Conservation (phyloP, 2,113 vertebrate genomes). For the Phrynosoma platyrhinos region DNA sequence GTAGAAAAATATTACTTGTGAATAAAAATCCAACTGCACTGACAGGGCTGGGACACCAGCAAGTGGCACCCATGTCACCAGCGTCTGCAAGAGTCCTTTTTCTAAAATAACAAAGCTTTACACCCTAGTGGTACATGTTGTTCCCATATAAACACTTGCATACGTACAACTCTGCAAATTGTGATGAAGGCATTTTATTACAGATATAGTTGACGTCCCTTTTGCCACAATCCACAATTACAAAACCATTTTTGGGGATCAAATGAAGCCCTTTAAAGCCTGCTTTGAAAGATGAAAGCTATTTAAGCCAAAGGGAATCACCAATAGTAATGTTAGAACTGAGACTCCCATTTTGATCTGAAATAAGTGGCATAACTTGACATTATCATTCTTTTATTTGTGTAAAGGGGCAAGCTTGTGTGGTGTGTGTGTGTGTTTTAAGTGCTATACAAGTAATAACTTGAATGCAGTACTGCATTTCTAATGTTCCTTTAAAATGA, state of each 20-base stretch:
- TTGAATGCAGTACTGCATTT: not conserved
- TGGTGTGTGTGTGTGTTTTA: not conserved
- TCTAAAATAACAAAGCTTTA: not conserved
- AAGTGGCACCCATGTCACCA: not conserved
- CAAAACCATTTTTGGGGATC: not conserved
- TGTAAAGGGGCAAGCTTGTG: not conserved
- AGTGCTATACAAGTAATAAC: constrained; percentile 4
- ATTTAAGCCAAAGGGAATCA: not conserved
- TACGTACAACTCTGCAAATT: constrained; percentile 24
- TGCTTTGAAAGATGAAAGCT: constrained; percentile 1
- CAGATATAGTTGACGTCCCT: not conserved
- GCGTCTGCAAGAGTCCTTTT: not conserved
- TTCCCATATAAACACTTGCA: constrained; percentile 45
- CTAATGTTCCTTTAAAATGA: not conserved
- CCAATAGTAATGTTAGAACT: not conserved
- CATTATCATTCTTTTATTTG: not conserved
- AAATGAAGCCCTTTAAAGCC: constrained; percentile 7
- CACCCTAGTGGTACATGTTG: not conserved
- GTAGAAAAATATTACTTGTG: constrained; percentile 22
- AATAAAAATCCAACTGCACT: constrained; percentile 26
- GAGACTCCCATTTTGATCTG: not conserved
- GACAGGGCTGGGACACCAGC: constrained; percentile 8
- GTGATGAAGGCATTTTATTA: constrained; percentile 25
- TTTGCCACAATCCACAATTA: not conserved
- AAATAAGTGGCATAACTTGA: not conserved